Evolutionary conservation across 2,113 vertebrate species (phyloP).

Genomic region (Bambusicola thoracicus): DNA sequence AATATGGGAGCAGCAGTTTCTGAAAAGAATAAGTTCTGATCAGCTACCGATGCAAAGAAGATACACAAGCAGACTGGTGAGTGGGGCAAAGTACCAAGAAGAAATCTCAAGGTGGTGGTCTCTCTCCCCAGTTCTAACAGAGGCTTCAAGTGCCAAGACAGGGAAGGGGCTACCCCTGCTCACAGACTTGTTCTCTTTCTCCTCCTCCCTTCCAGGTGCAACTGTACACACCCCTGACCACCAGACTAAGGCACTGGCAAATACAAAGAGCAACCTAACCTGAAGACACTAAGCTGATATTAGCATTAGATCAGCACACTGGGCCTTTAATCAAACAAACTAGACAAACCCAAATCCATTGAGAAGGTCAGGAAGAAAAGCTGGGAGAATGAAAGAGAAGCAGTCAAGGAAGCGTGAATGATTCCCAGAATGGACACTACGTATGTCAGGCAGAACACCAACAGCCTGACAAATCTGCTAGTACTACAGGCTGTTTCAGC

Average conservation of each 20-base stretch:
- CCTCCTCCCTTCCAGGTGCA: neutral
- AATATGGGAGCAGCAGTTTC: fast-evolving
- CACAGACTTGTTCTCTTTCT: neutral
- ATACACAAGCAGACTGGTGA: neutral
- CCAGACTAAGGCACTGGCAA: neutral
- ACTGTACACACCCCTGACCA: neutral
- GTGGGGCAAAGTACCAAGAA: neutral
- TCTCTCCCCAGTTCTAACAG: neutral
- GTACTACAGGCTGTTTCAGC: neutral
- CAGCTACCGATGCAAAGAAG: neutral
- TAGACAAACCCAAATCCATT: neutral
- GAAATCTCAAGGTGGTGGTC: neutral
- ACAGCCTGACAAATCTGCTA: neutral
- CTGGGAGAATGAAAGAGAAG: neutral
- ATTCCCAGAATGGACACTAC: neutral
- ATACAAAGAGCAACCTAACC: neutral
- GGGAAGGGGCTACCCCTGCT: neutral
- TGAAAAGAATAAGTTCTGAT: neutral
- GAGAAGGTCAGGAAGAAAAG: neutral
- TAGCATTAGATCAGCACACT: neutral
- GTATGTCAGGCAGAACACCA: neutral
- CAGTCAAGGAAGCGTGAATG: neutral
- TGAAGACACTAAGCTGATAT: neutral
- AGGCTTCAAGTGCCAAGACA: neutral
- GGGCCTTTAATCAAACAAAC: neutral